Evolutionary conservation across 2,113 vertebrate species (phyloP).

Genomic region (Mustela lutreola): DNA sequence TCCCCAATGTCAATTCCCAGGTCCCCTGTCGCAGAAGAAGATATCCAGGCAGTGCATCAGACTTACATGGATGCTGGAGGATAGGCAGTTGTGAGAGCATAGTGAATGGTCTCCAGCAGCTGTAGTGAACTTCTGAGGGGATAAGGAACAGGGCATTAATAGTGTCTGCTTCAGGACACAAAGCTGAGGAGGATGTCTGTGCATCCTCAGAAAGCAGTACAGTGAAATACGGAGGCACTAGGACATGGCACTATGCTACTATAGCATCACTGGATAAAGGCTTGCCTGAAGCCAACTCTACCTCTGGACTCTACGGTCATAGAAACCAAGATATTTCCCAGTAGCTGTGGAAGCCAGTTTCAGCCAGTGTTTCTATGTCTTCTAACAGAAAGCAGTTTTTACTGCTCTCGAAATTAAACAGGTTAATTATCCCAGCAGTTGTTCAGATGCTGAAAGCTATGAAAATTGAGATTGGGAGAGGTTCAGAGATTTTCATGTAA

Average conservation of each 20-base stretch:
- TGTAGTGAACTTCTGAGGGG: neutral
- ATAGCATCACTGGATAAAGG: neutral
- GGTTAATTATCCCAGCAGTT: slow-evolving; percentile 11
- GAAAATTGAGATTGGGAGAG: slow-evolving; percentile 29
- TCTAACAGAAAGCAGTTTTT: neutral
- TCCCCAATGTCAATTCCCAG: neutral
- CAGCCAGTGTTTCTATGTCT: neutral
- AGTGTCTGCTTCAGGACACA: neutral
- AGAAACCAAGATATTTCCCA: neutral
- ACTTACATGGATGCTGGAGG: neutral
- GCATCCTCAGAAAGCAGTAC: neutral
- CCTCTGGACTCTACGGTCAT: neutral
- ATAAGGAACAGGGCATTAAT: neutral
- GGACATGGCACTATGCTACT: neutral
- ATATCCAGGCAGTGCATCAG: neutral
- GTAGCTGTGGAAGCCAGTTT: neutral
- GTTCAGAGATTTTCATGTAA: neutral
- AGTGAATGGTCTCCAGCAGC: neutral
- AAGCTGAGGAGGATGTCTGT: neutral
- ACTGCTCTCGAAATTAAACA: slow-evolving; percentile 1
- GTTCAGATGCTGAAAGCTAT: neutral
- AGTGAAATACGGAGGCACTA: neutral
- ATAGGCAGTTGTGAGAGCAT: neutral
- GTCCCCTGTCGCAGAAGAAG: neutral
- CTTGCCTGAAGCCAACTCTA: neutral